Evolutionary conservation across 1,140 invertebrate genomes (phyloP), one percentile per base, ranked within the genome.

Genomic region (Pollicipes pollicipes): DNA sequence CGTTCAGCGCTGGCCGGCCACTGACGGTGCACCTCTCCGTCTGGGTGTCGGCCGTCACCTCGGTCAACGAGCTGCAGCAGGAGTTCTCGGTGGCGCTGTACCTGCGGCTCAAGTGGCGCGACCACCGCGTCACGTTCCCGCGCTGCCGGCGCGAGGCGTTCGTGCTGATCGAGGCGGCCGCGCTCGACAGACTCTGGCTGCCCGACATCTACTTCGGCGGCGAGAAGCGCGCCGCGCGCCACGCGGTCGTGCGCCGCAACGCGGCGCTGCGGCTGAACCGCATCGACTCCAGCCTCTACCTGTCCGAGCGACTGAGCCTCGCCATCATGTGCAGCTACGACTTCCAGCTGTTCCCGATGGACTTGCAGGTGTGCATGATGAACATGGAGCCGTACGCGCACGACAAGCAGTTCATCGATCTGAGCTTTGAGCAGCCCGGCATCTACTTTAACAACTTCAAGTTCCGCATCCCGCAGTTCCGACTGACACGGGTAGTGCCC

Each of bases 271-370:
- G 45, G 6, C 21, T 58, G 6, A 58, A 58, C 45, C 45, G 45
- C 8, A 21, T 3, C 2, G 24, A 58, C 45, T 58, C 45, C 13
- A 58, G 13, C 13, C 45, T 58, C 45, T 58, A 58, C 45, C 21
- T 58, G 10, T 58, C 45, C 2, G 45, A 58, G 45, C 8, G 45
- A 21, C 6, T 70, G 32, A 70, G 71, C 26, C 69, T 72, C 58
- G 37, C 31, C 6, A 37, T 72, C 0, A 28, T 69, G 66, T 72
- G 71, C 66, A 74, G 71, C 29, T 70, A 72, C 68, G 69, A 70
- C 67, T 72, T 73, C 66, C 35, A 69, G n/a, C 45, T 71, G 66
- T 73, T 70, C 28, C 71, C 73, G 37, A 70, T 72, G 69, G 73
- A 72, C 66, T 58, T 45, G 3, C 72, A 72, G 69, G 66, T 37